These are phyloP conservation scores for Netelia melanura DNA, from an alignment of 2,888 invertebrate genomes.

Conservation along the genomic window DNA sequence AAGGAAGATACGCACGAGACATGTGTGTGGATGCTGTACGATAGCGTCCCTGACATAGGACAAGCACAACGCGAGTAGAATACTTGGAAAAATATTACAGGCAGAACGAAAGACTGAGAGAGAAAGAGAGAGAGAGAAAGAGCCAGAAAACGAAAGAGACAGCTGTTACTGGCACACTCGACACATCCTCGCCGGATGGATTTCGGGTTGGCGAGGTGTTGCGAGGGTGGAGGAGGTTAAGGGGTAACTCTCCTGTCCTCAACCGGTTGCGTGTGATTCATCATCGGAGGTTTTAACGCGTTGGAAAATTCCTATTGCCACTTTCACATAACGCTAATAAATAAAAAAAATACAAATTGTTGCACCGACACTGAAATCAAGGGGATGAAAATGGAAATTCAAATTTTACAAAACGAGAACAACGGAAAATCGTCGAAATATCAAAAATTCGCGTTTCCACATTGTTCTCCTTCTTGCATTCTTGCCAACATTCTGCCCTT, in stretches of 20 bases:
- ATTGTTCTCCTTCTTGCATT: too few species aligned
- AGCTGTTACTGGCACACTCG: slow-evolving; percentile 53
- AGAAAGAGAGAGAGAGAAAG: slow-evolving; percentile 19
- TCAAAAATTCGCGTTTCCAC: too few species aligned
- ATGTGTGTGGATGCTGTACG: slow-evolving; percentile 10
- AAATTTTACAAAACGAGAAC: background rate
- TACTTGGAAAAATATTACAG: slow-evolving; percentile 52
- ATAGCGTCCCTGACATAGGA: slow-evolving; percentile 39
- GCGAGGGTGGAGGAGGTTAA: too few species aligned
- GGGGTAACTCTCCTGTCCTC: slow-evolving; percentile 33
- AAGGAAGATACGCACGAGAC: background rate
- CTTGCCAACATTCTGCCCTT: background rate
- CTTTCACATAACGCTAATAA: slow-evolving; percentile 26
- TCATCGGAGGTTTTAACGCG: slow-evolving; percentile 43
- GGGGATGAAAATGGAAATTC: background rate
- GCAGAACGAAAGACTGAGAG: slow-evolving; percentile 12
- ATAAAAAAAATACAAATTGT: background rate
- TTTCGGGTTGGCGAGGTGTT: too few species aligned
- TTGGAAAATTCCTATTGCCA: slow-evolving; percentile 23
- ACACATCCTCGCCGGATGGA: background rate
- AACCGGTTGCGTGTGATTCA: slow-evolving; percentile 25
- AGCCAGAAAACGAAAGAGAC: slow-evolving; percentile 27
- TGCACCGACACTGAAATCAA: background rate
- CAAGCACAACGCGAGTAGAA: background rate
- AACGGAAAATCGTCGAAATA: background rate